Evolutionary conservation across 2,888 invertebrate genomes (phyloP), one percentile per base, ranked within the genome.

Genomic region (Helobdella robusta): DNA sequence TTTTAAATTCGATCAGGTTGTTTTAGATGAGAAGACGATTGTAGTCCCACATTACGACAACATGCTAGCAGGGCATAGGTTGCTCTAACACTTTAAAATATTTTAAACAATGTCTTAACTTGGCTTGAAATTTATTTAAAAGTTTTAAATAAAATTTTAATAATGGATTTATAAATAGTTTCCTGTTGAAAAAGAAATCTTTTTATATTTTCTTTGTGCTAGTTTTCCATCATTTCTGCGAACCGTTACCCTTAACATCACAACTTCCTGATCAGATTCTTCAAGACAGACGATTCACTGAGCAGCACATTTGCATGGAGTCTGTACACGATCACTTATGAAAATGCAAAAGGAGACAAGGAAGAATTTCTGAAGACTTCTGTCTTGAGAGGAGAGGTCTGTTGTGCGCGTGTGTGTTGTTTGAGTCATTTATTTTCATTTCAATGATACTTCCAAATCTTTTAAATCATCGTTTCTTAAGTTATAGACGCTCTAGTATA

Each of bases 11-110:
- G n/a, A n/a, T n/a, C 4, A 46, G 20, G 62, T 70, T 20, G 59
- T 64, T 25, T 25, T 59, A 23, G 65, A 70, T n/a, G 52, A 59
- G 11, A 60, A 52, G 15, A 46, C 40, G 11, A 30, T 71, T 2
- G 71, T 66, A 1, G 69, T 68, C 5, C 68, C 72, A 2, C 71
- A 71, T 58, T 36, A 54, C 6, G 71, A 71, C 61, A 68, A 67
- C 66, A 59, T 70, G 56, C 59, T 71, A 23, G 65, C 68, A 2
- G 69, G 63, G 1, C 58, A 66, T 35, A 62, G 62, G 60, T 59
- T 32, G 6, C 5, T 18, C 44, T 25, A n/a, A 20, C 4, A 1
- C 8, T 5, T n/a, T n/a, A n/a, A n/a, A n/a, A n/a, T n/a, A n/a
- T n/a, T n/a, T n/a, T n/a, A n/a, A n/a, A n/a, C n/a, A n/a, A n/a